Evolutionary conservation across 2,888 invertebrate species (phyloP).

Genomic region (Tinea trinotella): DNA sequence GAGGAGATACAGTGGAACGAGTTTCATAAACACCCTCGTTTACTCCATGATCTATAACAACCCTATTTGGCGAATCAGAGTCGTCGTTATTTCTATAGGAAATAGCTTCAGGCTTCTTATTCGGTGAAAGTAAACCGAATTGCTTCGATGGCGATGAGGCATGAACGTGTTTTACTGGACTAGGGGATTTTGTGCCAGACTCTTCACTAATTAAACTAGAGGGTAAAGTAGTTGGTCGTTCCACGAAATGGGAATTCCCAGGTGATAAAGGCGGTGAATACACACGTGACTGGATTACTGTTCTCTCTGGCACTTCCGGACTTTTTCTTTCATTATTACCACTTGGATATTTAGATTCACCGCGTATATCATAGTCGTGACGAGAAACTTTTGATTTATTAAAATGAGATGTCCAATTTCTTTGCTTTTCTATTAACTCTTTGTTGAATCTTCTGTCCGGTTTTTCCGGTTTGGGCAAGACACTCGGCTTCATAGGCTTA

Average conservation of each 20-base stretch:
- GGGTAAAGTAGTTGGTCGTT: constrained; percentile 58
- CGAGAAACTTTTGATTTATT: constrained; percentile 78
- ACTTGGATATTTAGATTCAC: constrained; percentile 47
- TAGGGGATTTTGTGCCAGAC: constrained; percentile 53
- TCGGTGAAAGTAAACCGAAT: constrained; percentile 38
- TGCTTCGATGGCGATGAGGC: constrained; percentile 43
- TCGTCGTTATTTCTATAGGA: constrained; percentile 39
- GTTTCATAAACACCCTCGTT: constrained; percentile 29
- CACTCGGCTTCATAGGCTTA: constrained; percentile 68
- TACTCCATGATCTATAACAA: constrained; percentile 33
- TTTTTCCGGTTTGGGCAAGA: constrained; percentile 83
- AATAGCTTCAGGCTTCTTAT: constrained; percentile 40
- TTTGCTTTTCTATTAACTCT: constrained; percentile 90
- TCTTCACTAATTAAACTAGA: constrained; percentile 49
- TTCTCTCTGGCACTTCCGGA: constrained; percentile 49
- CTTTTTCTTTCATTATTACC: constrained; percentile 52
- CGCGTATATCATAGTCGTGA: constrained; percentile 42
- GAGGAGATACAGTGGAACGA: constrained; percentile 38
- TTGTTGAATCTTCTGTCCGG: constrained; percentile 88
- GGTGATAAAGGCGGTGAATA: constrained; percentile 68
- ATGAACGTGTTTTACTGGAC: constrained; percentile 52
- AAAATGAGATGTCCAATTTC: constrained; percentile 94
- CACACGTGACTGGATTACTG: constrained; percentile 55
- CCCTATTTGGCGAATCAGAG: constrained; percentile 37
- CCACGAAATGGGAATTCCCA: constrained; percentile 61